Base-by-base conservation (phyloP, 2,888 invertebrate species). In the Hemicrepidius hirtus region DNA sequence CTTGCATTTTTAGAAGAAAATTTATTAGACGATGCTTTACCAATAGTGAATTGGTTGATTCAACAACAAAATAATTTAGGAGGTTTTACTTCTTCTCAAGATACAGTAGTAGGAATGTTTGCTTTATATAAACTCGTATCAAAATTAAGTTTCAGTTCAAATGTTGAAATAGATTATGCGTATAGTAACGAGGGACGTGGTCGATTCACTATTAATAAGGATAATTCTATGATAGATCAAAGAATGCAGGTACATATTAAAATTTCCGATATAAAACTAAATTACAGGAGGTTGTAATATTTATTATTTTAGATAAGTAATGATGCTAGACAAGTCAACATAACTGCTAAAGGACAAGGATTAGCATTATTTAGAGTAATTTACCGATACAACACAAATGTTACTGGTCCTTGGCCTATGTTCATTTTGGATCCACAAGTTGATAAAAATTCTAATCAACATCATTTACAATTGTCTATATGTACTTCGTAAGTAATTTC, bases 361-460 rank as follows among this genome's bases (percentile, higher is more conserved):
- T 89, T 96, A 64, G 94, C 93, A 0, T 86, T 95, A 70, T 89
- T 94, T 50, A 93, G 95, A 80, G 90, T 97, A 18, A 91, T 93
- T 0, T 96, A 95, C 78, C 90, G 90, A 53, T 97, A 95, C 82
- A 94, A 94, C 85, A 90, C 96, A 72, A 95, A 95, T 83, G 95
- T 95, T 3, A 96, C 96, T 12, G 95, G 94, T 24, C 93, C 95
- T 37, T 95, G 94, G 91, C 96, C 97, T 2, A 88, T 95, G 76
- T 97, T 96, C 86, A 93, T 92, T 55, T 88, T 97, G 0, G 96
- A 95, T 86, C 95, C 97, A 0, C 92, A 94, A 81, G 93, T 97
- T 3, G 95, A 95, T 85, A 92, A 92, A 79, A 93, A 93, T 76
- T 94, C 95, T 0, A 92, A 93, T 75, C 89, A 90, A 41, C 90